Base-by-base conservation (phyloP, 2,888 invertebrate species). In the Eupsilia transversa region DNA sequence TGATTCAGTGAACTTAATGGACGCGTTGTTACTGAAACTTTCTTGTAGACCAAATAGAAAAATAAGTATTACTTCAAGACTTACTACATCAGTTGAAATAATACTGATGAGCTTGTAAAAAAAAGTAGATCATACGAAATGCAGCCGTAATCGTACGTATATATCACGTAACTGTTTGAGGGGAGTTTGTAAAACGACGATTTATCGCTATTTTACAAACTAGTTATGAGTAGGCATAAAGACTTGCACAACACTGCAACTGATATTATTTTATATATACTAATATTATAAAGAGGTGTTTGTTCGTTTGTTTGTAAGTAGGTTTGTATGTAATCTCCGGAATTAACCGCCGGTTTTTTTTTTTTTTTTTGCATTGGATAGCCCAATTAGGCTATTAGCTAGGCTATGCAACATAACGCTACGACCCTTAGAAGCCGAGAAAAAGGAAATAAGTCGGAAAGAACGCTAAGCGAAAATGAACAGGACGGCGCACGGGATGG, bases 1-100 rank as follows among this genome's bases (percentile, higher is more conserved):
- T 43, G 76, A 41, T 74, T 74, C 56, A 38, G 49, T 61, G 65
- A 78, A 49, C 64, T n/a, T 64, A 78, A 69, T 33, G 77, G 61
- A 63, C 57, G 9, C 49, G 56, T 52, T 72, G 59, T 60, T 27
- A 46, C n/a, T 72, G 23, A 41, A 56, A 46, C 33, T 14, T 41
- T 66, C 27, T 67, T 49, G 27, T 33, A 57, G 30, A 23, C n/a
- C n/a, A n/a, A 5, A 52, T 52, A 23, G 63, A n/a, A 77, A 60
- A 43, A 38, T 30, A 43, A 10, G 35, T 17, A 57, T 57, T 17
- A 35, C 49, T 46, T 30, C 49, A 27, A n/a, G 41, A 59, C 17
- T 27, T 27, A 6, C 14, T 65, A 30, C 20, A 30, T 12, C 4
- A 38, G 20, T 3, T 35, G 2, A 74, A 73, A 73, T 52, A 20